These are phyloP conservation scores for Mustela erminea DNA, from an alignment of 2,797 vertebrate species.

Conservation along the genomic window DNA sequence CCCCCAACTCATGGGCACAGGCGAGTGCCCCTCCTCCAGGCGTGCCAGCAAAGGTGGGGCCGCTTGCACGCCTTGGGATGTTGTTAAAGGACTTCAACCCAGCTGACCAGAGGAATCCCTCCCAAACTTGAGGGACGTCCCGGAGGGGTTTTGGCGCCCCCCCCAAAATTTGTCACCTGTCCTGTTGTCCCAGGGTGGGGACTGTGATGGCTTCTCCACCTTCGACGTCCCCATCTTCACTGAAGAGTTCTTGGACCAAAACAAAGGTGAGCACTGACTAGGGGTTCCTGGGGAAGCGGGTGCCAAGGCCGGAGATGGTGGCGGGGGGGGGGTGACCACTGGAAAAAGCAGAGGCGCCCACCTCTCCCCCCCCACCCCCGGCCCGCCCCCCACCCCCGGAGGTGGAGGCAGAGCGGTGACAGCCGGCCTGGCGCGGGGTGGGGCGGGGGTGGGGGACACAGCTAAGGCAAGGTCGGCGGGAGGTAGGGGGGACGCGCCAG, in stretches of 20 bases:
- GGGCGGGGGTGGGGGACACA: background rate
- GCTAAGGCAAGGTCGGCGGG: fast-evolving
- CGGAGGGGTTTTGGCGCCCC: background rate
- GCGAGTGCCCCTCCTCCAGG: background rate
- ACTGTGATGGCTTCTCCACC: slow-evolving; percentile 91
- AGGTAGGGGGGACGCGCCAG: no score
- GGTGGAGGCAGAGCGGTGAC: background rate
- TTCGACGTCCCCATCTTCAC: slow-evolving; percentile 99
- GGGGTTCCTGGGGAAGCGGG: background rate
- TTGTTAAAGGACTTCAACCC: background rate
- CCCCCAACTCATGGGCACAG: background rate
- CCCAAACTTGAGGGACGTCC: background rate
- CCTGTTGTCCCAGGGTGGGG: background rate
- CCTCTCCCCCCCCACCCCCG: no score
- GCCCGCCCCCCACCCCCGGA: no score
- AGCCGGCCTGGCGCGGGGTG: background rate
- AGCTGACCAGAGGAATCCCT: background rate
- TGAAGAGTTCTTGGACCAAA: slow-evolving; percentile 99
- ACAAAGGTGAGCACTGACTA: slow-evolving; percentile 92
- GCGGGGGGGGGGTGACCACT: no score
- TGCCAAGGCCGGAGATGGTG: background rate
- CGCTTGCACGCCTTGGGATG: background rate
- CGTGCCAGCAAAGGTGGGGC: background rate
- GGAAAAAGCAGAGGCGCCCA: no score
- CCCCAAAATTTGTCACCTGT: background rate